Evolutionary conservation across 1,140 invertebrate genomes (phyloP).

Genomic region (Spodoptera frugiperda): DNA sequence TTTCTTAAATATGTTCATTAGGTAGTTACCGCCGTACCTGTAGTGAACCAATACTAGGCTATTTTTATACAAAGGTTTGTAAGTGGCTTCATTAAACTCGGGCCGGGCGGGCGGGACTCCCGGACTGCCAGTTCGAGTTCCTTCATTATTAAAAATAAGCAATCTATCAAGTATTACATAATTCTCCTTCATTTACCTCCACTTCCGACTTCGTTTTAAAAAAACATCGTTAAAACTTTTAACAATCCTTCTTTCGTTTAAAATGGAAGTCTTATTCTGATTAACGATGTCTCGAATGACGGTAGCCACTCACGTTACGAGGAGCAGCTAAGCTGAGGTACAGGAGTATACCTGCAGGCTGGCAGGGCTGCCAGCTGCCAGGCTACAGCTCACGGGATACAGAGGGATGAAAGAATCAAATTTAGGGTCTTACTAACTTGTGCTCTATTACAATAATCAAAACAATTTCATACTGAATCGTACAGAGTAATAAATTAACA

Average conservation of each 20-base stretch:
- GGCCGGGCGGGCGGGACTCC: neutral
- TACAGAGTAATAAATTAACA: no score
- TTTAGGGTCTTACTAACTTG: no score
- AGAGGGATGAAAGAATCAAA: neutral
- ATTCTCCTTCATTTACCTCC: constrained; percentile 9
- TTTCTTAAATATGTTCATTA: no score
- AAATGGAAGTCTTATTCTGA: constrained; percentile 40
- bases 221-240: constrained; percentile 46
- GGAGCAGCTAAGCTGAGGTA: neutral
- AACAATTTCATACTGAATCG: no score
- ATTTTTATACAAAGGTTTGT: neutral
- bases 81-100: constrained; percentile 28
- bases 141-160: constrained; percentile 29
- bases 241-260: constrained; percentile 44
- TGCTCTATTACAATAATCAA: neutral
- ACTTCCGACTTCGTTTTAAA: neutral
- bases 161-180: constrained; percentile 38
- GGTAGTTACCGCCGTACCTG: no score
- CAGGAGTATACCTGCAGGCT: neutral
- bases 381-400: neutral
- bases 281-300: constrained; percentile 38
- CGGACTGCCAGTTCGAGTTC: neutral
- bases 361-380: constrained; percentile 1
- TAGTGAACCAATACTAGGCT: no score
- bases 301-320: constrained; percentile 19